These are phyloP conservation scores for Drosophila subquinaria DNA, from an alignment of 2,888 invertebrate species.

Conservation along the genomic window DNA sequence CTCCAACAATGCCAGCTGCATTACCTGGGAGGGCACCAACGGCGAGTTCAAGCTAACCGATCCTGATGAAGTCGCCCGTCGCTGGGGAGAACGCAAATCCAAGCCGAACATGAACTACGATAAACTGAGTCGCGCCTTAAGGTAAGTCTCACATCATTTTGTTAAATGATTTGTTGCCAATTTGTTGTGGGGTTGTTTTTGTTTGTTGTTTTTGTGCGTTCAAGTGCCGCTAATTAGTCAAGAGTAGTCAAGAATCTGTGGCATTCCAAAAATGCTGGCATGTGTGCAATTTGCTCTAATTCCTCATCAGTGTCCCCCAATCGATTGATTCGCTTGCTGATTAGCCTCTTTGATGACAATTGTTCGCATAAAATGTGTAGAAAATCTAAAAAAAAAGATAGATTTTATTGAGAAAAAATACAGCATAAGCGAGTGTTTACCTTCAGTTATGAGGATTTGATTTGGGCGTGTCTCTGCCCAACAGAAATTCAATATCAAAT, in stretches of 20 bases:
- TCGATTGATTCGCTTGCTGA: constrained; percentile 65
- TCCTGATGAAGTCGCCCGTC: constrained; percentile 98
- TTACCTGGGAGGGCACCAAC: constrained; percentile 99
- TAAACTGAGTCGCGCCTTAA: constrained; percentile 97
- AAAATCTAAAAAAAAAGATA: constrained; percentile 51
- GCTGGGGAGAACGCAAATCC: constrained; percentile 99
- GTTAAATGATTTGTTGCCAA: neutral
- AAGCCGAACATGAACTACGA: constrained; percentile 99
- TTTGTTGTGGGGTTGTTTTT: constrained; percentile 38
- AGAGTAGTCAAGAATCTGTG: constrained; percentile 27
- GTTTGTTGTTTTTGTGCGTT: constrained; percentile 40
- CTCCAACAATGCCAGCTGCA: constrained; percentile 97
- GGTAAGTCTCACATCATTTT: constrained; percentile 87
- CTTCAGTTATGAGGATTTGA: neutral
- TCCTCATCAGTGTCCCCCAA: constrained; percentile 43
- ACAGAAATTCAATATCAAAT: constrained; percentile 63
- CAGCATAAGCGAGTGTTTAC: constrained; percentile 42
- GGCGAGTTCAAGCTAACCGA: constrained; percentile 99
- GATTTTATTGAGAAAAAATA: constrained; percentile 19
- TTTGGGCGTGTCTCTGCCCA: constrained; percentile 51
- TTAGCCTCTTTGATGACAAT: constrained; percentile 74
- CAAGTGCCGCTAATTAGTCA: constrained; percentile 71
- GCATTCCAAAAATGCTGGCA: constrained; percentile 63
- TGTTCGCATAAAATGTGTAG: constrained; percentile 42
- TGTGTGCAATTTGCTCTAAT: constrained; percentile 73